Conservation (phyloP, 2,113 vertebrate species). For the Hydrochoerus hydrochaeris region DNA sequence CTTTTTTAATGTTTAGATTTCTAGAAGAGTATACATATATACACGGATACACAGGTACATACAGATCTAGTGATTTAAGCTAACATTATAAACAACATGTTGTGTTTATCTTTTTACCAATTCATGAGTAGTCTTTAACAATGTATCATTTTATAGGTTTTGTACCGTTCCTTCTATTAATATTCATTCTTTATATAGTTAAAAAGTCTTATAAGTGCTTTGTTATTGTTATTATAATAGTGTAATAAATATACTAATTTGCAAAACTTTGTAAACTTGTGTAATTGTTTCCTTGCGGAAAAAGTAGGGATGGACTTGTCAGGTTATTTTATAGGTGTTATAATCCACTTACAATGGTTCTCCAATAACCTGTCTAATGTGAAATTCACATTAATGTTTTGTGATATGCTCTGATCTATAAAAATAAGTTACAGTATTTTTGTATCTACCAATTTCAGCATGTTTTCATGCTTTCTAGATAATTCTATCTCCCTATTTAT, state of each 20-base stretch:
- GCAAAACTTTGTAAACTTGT: background rate
- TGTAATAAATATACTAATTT: background rate
- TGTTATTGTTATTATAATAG: background rate
- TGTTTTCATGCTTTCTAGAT: background rate
- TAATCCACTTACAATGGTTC: background rate
- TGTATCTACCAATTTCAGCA: background rate
- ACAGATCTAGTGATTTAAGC: background rate
- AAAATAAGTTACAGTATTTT: background rate
- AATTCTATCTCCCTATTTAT: background rate
- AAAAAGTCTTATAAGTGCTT: background rate
- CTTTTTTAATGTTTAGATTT: background rate
- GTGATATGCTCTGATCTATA: background rate
- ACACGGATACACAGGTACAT: rapidly evolving
- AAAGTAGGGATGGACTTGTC: background rate
- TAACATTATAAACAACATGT: background rate
- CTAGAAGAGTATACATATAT: background rate
- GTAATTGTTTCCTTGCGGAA: background rate
- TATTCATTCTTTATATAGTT: background rate
- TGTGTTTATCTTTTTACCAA: background rate
- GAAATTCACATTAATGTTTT: slow-evolving; percentile 1
- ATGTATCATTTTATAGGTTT: background rate
- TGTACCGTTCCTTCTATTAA: background rate
- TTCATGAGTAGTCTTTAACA: background rate
- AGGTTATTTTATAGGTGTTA: background rate
- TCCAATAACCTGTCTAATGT: background rate